Percentiles rank a stretch among this genome's conserved stretches.
These are phyloP conservation scores for Staurois parvus DNA, from an alignment of 2,797 vertebrate species.

Conservation along the genomic window DNA sequence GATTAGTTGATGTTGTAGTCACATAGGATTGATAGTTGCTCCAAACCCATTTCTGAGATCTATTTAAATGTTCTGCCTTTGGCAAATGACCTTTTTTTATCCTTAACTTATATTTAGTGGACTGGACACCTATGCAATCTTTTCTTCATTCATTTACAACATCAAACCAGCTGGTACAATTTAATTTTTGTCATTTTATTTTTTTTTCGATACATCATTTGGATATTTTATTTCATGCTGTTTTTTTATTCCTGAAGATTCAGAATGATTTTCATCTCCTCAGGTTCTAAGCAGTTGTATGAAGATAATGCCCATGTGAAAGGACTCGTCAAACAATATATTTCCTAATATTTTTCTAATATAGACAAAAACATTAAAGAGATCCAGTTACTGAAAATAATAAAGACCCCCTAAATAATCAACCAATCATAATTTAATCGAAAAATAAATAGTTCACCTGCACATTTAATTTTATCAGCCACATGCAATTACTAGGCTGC, in stretches of 20 bases:
- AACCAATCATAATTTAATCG: not conserved
- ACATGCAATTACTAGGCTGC: not conserved
- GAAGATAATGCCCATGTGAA: conserved; percentile 31
- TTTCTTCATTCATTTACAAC: not conserved
- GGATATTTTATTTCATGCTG: not conserved
- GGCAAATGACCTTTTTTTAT: conserved; percentile 5
- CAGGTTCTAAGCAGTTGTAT: conserved; percentile 24
- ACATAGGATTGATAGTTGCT: too few species aligned
- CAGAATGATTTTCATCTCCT: conserved; percentile 28
- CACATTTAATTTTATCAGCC: not conserved
- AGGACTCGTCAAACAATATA: not conserved
- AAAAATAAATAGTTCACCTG: not conserved
- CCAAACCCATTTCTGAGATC: too few species aligned
- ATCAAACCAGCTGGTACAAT: not conserved
- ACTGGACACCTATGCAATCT: not conserved
- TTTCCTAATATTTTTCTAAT: not conserved
- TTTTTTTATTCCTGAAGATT: conserved; percentile 11
- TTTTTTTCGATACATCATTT: not conserved
- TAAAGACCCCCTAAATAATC: not conserved
- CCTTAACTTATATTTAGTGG: not conserved
- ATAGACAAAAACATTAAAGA: not conserved
- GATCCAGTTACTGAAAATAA: not conserved
- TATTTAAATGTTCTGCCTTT: too few species aligned
- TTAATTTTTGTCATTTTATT: not conserved
- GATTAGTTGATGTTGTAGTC: too few species aligned